Conservation (phyloP, 1,140 invertebrate genomes). For the Medauroidea extradentata region DNA sequence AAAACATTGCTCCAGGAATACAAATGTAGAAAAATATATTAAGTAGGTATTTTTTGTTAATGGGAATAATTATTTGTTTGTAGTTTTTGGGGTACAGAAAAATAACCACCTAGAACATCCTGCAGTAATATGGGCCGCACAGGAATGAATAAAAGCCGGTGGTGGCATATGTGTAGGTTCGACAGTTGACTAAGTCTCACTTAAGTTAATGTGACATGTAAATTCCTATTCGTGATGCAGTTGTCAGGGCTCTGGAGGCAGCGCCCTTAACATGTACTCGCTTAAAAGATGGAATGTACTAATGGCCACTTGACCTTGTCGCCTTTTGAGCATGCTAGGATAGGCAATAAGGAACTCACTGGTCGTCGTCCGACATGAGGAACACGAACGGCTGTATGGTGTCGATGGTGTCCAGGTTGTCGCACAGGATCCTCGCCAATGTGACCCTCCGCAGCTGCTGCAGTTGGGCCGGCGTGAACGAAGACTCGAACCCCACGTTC, state of each 20-base stretch:
- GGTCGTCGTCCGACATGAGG: slow-evolving; percentile 54
- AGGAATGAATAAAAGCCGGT: too few relatives aligned
- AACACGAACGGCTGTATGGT: slow-evolving; percentile 72
- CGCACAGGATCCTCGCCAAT: slow-evolving; percentile 80
- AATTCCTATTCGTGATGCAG: neutral
- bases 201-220: neutral
- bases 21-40: too few relatives aligned
- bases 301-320: too few relatives aligned
- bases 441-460: slow-evolving; percentile 73
- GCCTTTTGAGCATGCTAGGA: neutral
- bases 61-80: too few relatives aligned
- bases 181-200: too few relatives aligned
- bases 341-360: neutral
- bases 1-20: too few relatives aligned
- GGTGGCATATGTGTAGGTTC: too few relatives aligned
- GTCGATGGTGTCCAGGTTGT: slow-evolving; percentile 70
- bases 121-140: too few relatives aligned
- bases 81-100: too few relatives aligned
- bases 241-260: neutral
- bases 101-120: too few relatives aligned
- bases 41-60: too few relatives aligned
- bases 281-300: too few relatives aligned
- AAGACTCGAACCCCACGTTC: slow-evolving; percentile 65
- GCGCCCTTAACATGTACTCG: neutral
- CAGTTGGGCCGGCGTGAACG: slow-evolving; percentile 79